These are phyloP conservation scores for Pangasius macronema DNA, from an alignment of 2,797 vertebrate species.

Conservation along the genomic window DNA sequence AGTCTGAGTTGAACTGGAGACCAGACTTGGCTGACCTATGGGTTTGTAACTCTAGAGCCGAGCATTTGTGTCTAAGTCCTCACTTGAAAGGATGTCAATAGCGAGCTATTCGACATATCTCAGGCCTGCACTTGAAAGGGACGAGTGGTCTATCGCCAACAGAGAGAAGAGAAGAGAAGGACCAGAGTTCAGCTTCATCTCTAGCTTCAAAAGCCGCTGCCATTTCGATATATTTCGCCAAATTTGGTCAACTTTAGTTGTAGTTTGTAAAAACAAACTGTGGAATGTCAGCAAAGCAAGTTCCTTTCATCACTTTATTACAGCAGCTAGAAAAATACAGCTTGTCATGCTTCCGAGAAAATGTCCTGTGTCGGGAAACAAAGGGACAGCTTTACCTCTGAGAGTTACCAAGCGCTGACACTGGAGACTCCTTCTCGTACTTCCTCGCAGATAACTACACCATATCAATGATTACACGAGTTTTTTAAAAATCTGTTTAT, in stretches of 20 bases:
- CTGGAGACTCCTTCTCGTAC: background rate
- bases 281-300: background rate
- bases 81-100: constrained; percentile 22
- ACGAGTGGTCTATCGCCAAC: background rate
- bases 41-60: constrained; percentile 28
- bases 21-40: constrained; percentile 37
- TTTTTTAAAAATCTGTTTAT: background rate
- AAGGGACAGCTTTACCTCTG: background rate
- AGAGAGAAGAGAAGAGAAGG: constrained; percentile 21
- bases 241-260: background rate
- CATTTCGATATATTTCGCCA: background rate
- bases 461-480: background rate
- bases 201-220: background rate
- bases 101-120: constrained; percentile 24
- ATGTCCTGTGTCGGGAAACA: background rate
- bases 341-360: background rate
- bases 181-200: background rate
- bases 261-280: background rate
- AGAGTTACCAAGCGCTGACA: background rate
- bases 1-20: constrained; percentile 2
- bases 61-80: constrained; percentile 17
- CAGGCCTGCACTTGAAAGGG: constrained; percentile 4
- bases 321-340: too few relatives aligned
- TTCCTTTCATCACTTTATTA: background rate
- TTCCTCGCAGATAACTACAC: background rate